Evolutionary conservation across 2,797 vertebrate species (phyloP), one percentile per base, ranked within the genome.

Genomic region (Gallinago solitaria): DNA sequence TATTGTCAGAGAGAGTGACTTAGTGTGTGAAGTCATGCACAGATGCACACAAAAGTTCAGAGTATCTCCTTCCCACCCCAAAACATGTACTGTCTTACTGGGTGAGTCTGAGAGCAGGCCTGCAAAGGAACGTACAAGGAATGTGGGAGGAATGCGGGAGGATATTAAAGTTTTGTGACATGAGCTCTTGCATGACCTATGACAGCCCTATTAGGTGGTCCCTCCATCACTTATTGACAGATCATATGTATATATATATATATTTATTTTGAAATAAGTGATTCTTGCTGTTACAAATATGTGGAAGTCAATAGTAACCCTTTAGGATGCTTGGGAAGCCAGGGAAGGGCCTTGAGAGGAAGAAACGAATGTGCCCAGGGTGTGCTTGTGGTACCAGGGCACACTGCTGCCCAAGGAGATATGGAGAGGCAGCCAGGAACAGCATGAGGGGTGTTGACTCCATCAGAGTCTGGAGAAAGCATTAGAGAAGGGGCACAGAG

Each of bases 61-160:
- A 35, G 14, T 30, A 12, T 47, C 33, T 89, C 28, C 32, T 71
- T 18, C 64, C 28, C 9, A 39, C 17, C 21, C 32, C 6, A 21
- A 50, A 90, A 57, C 17, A 37, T 3, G 4, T 12, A 20, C 24
- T 5, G n/a, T 60, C 39, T 12, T 24, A 6, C 13, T 5, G 6
- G 8, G 39, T 5, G 39, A 50, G 12, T 21, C 23, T 56, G 43
- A 82, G 68, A 64, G 60, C 32, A 71, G 43, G 5, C 6, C 60
- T 80, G 60, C 20, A 33, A 41, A 79, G 9, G 9, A 20, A 5
- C 0, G 0, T 16, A 15, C 16, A 13, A 45, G 32, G 24, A 30
- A 33, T 19, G 12, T 11, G 65, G 75, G 30, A 45, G 32, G 24
- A 30, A 32, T 21, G 11, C 9, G 65, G 75, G 30, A 92, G 3